Evolutionary conservation across 2,113 vertebrate genomes (phyloP).

Genomic region (Oryzias woworae): DNA sequence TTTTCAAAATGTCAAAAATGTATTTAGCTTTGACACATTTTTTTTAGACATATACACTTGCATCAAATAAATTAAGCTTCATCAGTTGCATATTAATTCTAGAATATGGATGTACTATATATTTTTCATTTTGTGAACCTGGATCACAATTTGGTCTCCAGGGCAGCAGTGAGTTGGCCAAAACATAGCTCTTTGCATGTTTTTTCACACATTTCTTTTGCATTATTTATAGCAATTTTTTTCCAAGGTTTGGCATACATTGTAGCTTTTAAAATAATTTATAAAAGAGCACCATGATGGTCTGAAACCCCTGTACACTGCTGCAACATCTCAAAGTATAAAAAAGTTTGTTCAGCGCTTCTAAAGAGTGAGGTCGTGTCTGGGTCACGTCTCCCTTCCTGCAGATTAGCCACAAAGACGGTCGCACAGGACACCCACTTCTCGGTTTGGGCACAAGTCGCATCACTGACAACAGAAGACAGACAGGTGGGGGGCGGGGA

Average conservation of each 20-base stretch:
- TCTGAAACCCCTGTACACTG: neutral
- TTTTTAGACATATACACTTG: too few species aligned
- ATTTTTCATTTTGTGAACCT: neutral
- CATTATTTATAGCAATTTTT: neutral
- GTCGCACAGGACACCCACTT: conserved; percentile 48
- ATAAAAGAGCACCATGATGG: neutral
- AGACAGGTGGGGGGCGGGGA: conserved; percentile 14
- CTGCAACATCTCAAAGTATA: neutral
- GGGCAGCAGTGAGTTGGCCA: neutral
- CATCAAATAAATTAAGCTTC: too few species aligned
- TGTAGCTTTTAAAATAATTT: neutral
- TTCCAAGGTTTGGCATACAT: neutral
- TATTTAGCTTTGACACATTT: too few species aligned
- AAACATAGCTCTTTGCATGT: neutral
- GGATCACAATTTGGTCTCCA: conserved; percentile 31
- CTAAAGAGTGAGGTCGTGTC: conserved; percentile 38
- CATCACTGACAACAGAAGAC: conserved; percentile 3
- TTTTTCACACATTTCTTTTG: neutral
- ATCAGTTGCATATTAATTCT: too few species aligned
- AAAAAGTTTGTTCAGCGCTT: conserved; percentile 9
- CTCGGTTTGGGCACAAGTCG: neutral
- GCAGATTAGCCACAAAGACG: conserved; percentile 48
- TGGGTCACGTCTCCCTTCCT: conserved; percentile 49
- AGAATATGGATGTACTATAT: neutral
- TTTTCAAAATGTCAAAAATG: too few species aligned